Base-by-base conservation (phyloP, 2,797 vertebrate genomes). In the Calcarius lapponicus region DNA sequence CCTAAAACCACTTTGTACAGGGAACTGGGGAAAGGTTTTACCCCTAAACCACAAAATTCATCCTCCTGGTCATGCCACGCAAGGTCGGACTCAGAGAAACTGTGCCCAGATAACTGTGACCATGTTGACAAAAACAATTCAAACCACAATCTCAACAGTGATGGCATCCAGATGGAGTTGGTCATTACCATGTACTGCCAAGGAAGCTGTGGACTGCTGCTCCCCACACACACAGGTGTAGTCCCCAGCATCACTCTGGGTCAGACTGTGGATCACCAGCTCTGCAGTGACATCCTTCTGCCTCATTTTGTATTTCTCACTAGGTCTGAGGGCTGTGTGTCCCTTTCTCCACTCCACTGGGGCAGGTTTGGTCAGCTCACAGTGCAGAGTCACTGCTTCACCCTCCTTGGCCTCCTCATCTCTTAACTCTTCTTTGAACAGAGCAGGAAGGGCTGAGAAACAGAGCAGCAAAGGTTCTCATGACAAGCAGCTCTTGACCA, bases 141-240 rank as follows among this genome's bases (percentile, higher is more conserved):
- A 45, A 78, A 24, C 8, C 38, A 40, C 0, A 25, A 78, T 8
- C 25, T 57, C 2, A 3, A 7, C 2, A 69, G 13, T 1, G 24
- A 54, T 26, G 38, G 34, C 42, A 34, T 4, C 31, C 34, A 51
- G 47, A 13, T 15, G 56, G 74, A 73, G 47, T 3, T 22, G 40
- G 54, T 60, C 62, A 91, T 97, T 97, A 98, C 97, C 97, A 5
- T 90, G 93, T 2, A 98, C 60, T 17, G 86, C 79, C 36, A 97
- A 56, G 2, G 42, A 86, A 25, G 97, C 96, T 0, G 92, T 95
- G 50, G 96, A 93, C 75, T 83, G 86, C 36, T 97, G 40, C 28
- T 98, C 97, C 84, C 98, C 98, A 72, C 97, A 98, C 71, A 98
- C 96, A 13, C 98, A 98, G 67, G 88, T 98, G 43, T 98, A 98